Evolutionary conservation across 1,140 invertebrate species (phyloP), one percentile per base, ranked within the genome.

Genomic region (Drosophila watanabei): DNA sequence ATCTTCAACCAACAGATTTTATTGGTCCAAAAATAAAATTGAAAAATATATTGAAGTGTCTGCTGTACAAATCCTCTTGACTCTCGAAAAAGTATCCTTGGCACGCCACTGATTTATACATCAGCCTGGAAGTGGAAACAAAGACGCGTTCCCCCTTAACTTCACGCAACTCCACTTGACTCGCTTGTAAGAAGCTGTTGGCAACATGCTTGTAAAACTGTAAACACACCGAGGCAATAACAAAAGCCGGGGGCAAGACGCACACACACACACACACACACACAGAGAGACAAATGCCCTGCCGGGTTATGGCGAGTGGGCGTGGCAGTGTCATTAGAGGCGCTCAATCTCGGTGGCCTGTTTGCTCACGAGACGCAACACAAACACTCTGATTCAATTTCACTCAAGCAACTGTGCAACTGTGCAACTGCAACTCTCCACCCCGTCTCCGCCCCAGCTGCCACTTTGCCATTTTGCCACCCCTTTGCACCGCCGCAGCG

Each of bases 151-250:
- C 51, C n/a, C 13, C 28, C 28, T 11, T 30, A 33, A 32, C 45
- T 69, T 33, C 8, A 14, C 35, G 24, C 16, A 48, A 48, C 59
- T 64, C 39, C 52, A 73, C 52, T 73, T 73, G 68, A 73, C 54
- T 75, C 39, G 46, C 43, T 64, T 78, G 64, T 79, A 89, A 75
- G 80, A 63, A 79, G 81, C 85, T 88, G 84, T 72, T 79, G 51
- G 73, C 80, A 75, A 88, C 85, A 89, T 62, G 85, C 81, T 88
- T 80, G 78, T 79, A 79, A 72, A 84, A 84, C 77, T 79, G 84
- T 87, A 62, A 88, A 75, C 80, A 87, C 58, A 52, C 58, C 63
- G 18, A 45, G 28, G 35, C 61, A 75, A 73, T 73, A 76, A 75
- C n/a, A n/a, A n/a, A n/a, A n/a, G n/a, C n/a, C n/a, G n/a, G n/a